A percentile compares a stretch with the other conserved stretches of the same genome.
These are phyloP conservation scores for Coelogynopora nodosa DNA, from an alignment of 2,888 invertebrate species.

Conservation along the genomic window DNA sequence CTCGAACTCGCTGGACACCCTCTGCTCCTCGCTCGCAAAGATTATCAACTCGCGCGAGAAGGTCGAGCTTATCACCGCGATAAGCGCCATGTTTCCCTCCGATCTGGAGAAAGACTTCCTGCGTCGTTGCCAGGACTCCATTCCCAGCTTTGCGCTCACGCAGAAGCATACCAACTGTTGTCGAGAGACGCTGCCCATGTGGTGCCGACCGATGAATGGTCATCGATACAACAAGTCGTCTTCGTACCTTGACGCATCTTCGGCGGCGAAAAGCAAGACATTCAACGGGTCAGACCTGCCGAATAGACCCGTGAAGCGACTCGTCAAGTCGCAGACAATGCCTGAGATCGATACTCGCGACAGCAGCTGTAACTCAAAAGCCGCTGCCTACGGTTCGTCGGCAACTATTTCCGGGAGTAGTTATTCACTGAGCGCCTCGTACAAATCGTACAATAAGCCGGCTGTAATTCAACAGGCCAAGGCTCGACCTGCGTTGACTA, in stretches of 20 bases:
- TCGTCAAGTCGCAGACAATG: not conserved
- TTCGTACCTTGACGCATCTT: too few relatives aligned
- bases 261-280: too few relatives aligned
- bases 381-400: not conserved
- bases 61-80: not conserved
- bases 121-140: not conserved
- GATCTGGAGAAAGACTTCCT: not conserved
- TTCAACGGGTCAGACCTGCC: not conserved
- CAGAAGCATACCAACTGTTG: not conserved
- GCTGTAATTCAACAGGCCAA: not conserved
- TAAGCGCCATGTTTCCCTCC: not conserved
- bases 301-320: not conserved
- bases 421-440: not conserved
- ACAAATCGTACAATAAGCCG: not conserved
- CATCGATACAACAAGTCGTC: too few relatives aligned
- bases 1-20: constrained; percentile 17
- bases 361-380: not conserved
- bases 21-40: constrained; percentile 30
- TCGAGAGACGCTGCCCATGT: not conserved
- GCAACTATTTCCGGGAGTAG: not conserved
- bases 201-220: not conserved
- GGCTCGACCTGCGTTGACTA: not conserved
- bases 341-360: not conserved
- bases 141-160: not conserved
- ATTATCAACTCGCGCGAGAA: constrained; percentile 22